Evolutionary conservation across 2,113 vertebrate species (phyloP).

Genomic region (Hippocampus abdominalis): DNA sequence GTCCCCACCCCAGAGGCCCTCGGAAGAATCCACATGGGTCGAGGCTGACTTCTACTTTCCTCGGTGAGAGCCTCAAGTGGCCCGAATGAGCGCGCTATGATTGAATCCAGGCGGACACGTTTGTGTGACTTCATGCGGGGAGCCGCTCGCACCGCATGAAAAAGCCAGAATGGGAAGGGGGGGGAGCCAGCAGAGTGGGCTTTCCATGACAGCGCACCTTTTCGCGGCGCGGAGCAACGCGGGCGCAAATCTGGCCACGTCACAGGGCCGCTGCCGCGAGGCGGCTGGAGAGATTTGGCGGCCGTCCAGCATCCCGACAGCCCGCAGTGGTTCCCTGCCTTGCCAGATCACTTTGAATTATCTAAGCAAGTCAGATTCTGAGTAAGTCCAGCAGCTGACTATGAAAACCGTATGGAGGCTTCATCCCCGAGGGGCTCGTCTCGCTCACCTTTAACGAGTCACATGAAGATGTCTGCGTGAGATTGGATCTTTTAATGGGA

Average conservation of each 20-base stretch:
- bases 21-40: neutral
- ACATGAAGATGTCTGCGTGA: constrained; percentile 5
- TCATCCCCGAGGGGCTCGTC: constrained; percentile 16
- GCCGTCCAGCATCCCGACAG: constrained; percentile 50
- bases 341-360: constrained; percentile 61
- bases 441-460: constrained; percentile 16
- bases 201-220: constrained; percentile 46
- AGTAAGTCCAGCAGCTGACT: constrained; percentile 40
- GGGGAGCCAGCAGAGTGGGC: constrained; percentile 14
- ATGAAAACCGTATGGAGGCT: constrained; percentile 38
- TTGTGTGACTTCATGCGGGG: neutral
- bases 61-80: neutral
- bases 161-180: constrained; percentile 1
- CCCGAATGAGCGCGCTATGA: constrained; percentile 4
- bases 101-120: constrained; percentile 14
- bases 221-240: neutral
- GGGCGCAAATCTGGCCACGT: constrained; percentile 43
- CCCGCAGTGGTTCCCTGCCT: constrained; percentile 32
- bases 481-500: neutral
- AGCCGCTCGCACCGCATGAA: constrained; percentile 5
- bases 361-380: constrained; percentile 33
- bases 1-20: neutral
- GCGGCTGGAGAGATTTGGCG: constrained; percentile 48
- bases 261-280: constrained; percentile 33
- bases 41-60: neutral